Evolutionary conservation across 2,113 vertebrate genomes (phyloP).

Genomic region (Ptychochromis oligacanthus): DNA sequence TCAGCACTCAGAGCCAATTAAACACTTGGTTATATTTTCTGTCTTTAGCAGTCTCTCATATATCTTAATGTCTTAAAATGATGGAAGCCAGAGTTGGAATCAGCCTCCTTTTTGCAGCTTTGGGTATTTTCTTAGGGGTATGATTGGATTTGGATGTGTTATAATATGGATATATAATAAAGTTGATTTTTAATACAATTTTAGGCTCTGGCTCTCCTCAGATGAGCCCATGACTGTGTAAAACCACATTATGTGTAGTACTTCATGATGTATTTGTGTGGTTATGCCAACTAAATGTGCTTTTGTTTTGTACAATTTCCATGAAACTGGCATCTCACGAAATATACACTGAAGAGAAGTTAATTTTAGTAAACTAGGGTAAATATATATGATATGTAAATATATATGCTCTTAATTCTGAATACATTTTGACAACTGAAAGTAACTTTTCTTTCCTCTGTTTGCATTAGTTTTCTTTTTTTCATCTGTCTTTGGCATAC

Average conservation of each 20-base stretch:
- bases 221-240: background rate
- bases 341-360: background rate
- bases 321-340: background rate
- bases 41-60: constrained; percentile 16
- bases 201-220: background rate
- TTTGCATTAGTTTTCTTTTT: background rate
- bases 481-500: constrained; percentile 15
- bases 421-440: background rate
- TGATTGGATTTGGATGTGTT: constrained; percentile 8
- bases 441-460: background rate
- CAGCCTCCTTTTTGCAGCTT: background rate
- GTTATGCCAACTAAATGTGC: background rate
- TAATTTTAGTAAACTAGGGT: background rate
- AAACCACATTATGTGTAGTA: background rate
- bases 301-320: fast-evolving
- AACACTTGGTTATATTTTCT: constrained; percentile 33
- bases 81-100: background rate
- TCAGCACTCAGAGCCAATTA: constrained; percentile 56
- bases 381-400: background rate
- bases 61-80: constrained; percentile 24
- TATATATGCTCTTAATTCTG: background rate
- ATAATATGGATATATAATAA: background rate
- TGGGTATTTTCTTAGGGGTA: background rate
- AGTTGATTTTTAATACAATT: background rate
- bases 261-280: constrained; percentile 2